A percentile compares a stretch with the other conserved stretches of the same genome.
Conservation (phyloP, 2,797 vertebrate species). For the Chaenodraco wilsoni region DNA sequence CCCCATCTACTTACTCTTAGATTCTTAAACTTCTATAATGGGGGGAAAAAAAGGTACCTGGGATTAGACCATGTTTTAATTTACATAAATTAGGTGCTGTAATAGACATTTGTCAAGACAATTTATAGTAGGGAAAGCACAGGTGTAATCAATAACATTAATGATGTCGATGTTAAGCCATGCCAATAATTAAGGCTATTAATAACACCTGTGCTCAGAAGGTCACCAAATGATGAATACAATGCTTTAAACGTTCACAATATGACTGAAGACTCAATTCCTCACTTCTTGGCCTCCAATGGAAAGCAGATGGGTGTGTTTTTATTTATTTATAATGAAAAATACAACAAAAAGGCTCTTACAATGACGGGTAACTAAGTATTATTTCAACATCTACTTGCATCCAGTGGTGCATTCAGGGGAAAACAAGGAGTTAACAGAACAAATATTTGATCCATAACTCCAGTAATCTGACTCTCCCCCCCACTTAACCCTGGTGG, state of each 20-base stretch:
- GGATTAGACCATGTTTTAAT: slow-evolving; percentile 10
- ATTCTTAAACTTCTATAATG: slow-evolving; percentile 4
- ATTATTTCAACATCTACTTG: slow-evolving; percentile 30
- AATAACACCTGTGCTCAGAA: slow-evolving; percentile 7
- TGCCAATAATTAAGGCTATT: slow-evolving; percentile 13
- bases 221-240: background rate
- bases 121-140: background rate
- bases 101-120: slow-evolving; percentile 5
- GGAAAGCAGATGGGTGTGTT: slow-evolving; percentile 28
- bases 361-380: slow-evolving; percentile 15
- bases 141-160: slow-evolving; percentile 5
- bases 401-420: slow-evolving; percentile 22
- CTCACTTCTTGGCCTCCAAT: background rate
- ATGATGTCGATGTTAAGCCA: slow-evolving; percentile 2
- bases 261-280: background rate
- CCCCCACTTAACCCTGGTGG: background rate
- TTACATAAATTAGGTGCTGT: background rate
- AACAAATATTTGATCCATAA: slow-evolving; percentile 38
- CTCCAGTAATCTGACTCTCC: background rate
- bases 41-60: background rate
- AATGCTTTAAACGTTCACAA: background rate
- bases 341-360: slow-evolving; percentile 23
- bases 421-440: slow-evolving; percentile 26
- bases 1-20: background rate
- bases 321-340: slow-evolving; percentile 32